Conservation (phyloP, 2,113 vertebrate genomes). For the Corythoichthys intestinalis region DNA sequence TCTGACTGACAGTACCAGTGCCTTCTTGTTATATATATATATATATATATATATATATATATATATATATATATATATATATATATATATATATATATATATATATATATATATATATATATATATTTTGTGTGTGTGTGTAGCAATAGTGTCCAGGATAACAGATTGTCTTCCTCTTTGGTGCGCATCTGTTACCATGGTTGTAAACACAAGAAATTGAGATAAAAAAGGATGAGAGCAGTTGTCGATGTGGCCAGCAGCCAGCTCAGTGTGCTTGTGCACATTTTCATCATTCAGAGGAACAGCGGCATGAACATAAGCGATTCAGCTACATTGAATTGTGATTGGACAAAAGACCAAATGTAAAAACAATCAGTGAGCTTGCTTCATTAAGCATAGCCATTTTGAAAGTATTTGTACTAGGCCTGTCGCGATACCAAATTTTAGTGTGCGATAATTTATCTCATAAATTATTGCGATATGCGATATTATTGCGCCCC, state of each 20-base stretch:
- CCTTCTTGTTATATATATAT: no score
- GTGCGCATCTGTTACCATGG: neutral
- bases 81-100: no score
- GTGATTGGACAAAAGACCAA: constrained; percentile 9
- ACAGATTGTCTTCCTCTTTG: neutral
- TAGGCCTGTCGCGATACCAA: no score
- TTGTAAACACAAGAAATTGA: constrained; percentile 7
- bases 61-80: no score
- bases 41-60: no score
- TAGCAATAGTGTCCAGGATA: neutral
- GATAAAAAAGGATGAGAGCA: neutral
- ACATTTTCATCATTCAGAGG: neutral
- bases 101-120: no score
- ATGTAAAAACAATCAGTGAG: constrained; percentile 1
- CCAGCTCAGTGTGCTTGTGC: constrained; percentile 1
- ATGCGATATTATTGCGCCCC: no score
- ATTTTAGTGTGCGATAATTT: no score
- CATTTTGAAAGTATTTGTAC: neutral
- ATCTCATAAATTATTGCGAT: no score
- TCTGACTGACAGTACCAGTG: constrained; percentile 4
- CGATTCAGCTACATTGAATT: constrained; percentile 2
- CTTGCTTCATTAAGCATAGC: constrained; percentile 8
- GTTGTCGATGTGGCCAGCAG: constrained; percentile 12
- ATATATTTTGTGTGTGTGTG: neutral
- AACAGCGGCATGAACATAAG: constrained; percentile 2